These are phyloP conservation scores for Danaus chrysippus DNA, from an alignment of 2,888 invertebrate genomes.

Conservation along the genomic window DNA sequence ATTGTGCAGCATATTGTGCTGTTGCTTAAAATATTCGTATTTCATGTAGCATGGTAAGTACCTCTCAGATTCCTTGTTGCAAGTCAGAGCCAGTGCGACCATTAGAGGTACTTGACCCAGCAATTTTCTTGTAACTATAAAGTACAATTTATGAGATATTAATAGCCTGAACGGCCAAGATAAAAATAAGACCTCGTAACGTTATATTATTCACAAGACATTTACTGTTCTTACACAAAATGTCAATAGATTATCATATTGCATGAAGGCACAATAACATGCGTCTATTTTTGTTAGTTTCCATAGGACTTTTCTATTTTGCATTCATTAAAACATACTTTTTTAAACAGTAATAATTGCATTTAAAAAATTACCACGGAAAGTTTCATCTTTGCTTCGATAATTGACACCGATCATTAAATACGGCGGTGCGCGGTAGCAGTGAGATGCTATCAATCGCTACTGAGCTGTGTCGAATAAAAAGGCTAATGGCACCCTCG, in stretches of 20 bases:
- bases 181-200: constrained; percentile 56
- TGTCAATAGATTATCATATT: background rate
- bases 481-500: constrained; percentile 61
- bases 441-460: constrained; percentile 63
- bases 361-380: constrained; percentile 27
- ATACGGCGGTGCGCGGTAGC: constrained; percentile 68
- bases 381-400: constrained; percentile 50
- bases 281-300: too few relatives aligned
- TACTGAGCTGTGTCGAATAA: constrained; percentile 54
- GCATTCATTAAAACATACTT: too few relatives aligned
- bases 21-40: constrained; percentile 53
- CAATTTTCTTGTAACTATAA: constrained; percentile 62
- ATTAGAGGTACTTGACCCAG: constrained; percentile 60
- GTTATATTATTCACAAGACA: constrained; percentile 18
- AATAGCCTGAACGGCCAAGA: constrained; percentile 54
- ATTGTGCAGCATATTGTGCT: constrained; percentile 34
- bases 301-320: too few relatives aligned
- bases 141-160: constrained; percentile 62
- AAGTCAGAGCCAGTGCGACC: constrained; percentile 36
- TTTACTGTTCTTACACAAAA: constrained; percentile 39
- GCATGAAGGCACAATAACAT: background rate
- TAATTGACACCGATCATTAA: constrained; percentile 69
- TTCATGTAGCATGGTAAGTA: constrained; percentile 40
- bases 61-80: constrained; percentile 36
- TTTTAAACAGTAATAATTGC: too few relatives aligned